phyloP scores from a whole-genome alignment of 2,113 vertebrate species.

The Donacobius atricapilla region DNA sequence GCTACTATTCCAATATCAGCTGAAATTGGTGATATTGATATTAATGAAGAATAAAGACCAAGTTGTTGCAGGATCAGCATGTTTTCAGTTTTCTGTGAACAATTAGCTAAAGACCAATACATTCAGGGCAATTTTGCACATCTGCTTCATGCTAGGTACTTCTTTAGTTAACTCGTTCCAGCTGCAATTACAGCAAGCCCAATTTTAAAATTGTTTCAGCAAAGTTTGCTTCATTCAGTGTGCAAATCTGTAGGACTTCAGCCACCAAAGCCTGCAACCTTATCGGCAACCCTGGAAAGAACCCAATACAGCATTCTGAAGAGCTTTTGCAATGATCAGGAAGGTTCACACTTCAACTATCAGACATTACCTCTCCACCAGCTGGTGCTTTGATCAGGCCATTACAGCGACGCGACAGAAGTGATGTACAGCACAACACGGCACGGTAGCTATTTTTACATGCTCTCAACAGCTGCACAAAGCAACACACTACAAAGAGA shows the following conservation, averaged over 20 bases:
- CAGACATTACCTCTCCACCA: background rate
- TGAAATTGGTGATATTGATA: background rate
- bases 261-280: background rate
- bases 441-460: background rate
- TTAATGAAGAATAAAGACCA: background rate
- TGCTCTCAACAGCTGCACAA: background rate
- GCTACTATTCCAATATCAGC: background rate
- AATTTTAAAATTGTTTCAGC: background rate
- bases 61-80: background rate
- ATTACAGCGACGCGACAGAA: background rate
- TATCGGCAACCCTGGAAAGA: background rate
- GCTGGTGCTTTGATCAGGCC: background rate
- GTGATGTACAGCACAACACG: background rate
- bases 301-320: background rate
- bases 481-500: background rate
- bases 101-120: background rate
- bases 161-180: background rate
- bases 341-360: background rate
- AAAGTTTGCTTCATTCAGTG: background rate
- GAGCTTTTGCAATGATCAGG: background rate
- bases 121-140: background rate
- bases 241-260: background rate
- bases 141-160: background rate
- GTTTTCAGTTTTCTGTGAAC: background rate
- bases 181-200: background rate